Conservation (phyloP, 2,113 vertebrate genomes). For the Amphilophus citrinellus region DNA sequence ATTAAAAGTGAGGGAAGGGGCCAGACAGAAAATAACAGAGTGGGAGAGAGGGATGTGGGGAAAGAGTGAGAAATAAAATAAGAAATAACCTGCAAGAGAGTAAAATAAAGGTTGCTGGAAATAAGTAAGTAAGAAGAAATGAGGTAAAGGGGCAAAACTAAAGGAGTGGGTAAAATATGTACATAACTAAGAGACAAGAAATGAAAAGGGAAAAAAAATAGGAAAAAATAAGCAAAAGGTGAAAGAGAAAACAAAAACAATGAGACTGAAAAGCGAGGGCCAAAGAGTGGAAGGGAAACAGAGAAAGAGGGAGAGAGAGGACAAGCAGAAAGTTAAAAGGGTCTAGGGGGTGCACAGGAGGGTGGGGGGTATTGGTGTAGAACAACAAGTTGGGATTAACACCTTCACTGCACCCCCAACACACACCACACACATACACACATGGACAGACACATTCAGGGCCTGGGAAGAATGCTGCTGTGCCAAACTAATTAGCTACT, state of each 20-base stretch:
- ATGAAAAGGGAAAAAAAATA: neutral
- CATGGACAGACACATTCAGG: constrained; percentile 37
- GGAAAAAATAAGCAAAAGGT: neutral
- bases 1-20: constrained; percentile 53
- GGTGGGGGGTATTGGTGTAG: constrained; percentile 56
- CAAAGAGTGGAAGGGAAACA: constrained; percentile 4
- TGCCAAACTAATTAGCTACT: constrained; percentile 78
- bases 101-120: neutral
- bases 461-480: constrained; percentile 64
- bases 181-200: neutral
- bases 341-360: neutral
- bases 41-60: neutral
- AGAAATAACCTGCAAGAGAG: constrained; percentile 22
- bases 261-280: neutral
- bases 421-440: constrained; percentile 43
- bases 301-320: constrained; percentile 15
- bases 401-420: constrained; percentile 32
- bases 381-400: constrained; percentile 81
- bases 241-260: neutral
- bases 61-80: constrained; percentile 12
- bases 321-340: constrained; percentile 40
- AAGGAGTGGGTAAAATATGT: neutral
- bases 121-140: neutral
- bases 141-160: neutral
- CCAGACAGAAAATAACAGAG: constrained; percentile 9